These are phyloP conservation scores for Pammene fasciana DNA, from an alignment of 2,888 invertebrate species.

Conservation along the genomic window DNA sequence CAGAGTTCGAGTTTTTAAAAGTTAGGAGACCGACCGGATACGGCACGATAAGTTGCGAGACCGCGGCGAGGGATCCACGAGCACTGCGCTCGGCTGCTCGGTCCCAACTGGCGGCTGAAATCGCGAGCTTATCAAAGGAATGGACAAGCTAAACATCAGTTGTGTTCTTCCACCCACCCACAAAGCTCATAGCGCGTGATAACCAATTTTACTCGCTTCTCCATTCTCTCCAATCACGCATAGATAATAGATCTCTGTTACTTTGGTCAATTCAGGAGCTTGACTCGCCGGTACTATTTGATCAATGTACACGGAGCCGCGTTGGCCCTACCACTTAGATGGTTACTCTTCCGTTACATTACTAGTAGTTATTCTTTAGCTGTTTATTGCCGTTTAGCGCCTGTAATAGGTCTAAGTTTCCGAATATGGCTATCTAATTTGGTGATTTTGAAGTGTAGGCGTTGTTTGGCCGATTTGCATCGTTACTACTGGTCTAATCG, in stretches of 20 bases:
- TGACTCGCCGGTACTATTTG: background rate
- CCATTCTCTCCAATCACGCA: background rate
- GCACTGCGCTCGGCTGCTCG: constrained; percentile 67
- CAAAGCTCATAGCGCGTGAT: background rate
- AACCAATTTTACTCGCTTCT: background rate
- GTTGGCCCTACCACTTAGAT: constrained; percentile 64
- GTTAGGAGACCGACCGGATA: constrained; percentile 55
- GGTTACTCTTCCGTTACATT: constrained; percentile 73
- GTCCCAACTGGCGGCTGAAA: constrained; percentile 71
- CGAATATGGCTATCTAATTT: constrained; percentile 31
- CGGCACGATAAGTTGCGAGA: constrained; percentile 48
- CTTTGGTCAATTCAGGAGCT: background rate
- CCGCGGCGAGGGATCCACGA: constrained; percentile 53
- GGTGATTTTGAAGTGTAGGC: constrained; percentile 34
- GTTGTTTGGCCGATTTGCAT: constrained; percentile 43
- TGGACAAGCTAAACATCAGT: constrained; percentile 56
- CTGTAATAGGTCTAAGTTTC: constrained; percentile 44
- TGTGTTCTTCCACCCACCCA: constrained; percentile 40
- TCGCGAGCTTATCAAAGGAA: constrained; percentile 73
- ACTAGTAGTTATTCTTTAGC: constrained; percentile 64
- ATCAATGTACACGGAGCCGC: background rate
- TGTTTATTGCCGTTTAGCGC: constrained; percentile 61
- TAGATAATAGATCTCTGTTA: background rate
- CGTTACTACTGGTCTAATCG: constrained; percentile 11
- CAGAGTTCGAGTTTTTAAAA: constrained; percentile 49